phyloP scores from a whole-genome alignment of 1,140 invertebrate genomes.

The Tachypleus tridentatus region DNA sequence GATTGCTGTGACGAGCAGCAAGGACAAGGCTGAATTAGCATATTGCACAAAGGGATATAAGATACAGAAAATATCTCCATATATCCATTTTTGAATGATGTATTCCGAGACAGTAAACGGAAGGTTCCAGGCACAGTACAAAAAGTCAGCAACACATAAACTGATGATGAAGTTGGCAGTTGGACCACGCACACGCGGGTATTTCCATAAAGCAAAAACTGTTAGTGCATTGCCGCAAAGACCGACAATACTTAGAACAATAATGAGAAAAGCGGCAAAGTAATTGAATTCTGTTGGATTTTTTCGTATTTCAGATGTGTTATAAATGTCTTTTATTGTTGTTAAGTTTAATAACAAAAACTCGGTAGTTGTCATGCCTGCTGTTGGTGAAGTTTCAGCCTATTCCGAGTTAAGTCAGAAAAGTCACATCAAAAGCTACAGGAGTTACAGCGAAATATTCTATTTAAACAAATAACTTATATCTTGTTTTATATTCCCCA shows the following conservation, averaged over 20 bases:
- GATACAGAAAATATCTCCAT: conserved; percentile 59
- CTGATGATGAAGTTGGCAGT: conserved; percentile 78
- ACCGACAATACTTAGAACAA: conserved; percentile 13
- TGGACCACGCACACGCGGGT: conserved; percentile 39
- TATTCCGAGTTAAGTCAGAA: too few species aligned
- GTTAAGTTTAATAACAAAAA: too few species aligned
- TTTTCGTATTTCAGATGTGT: too few species aligned
- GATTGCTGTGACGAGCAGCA: conserved; percentile 77
- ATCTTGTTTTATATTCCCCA: too few species aligned
- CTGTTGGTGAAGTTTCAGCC: too few species aligned
- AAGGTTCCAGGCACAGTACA: conserved; percentile 70
- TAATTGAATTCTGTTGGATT: neutral
- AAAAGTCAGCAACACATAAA: conserved; percentile 65
- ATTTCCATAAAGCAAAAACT: conserved; percentile 9
- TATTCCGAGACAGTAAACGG: conserved; percentile 35
- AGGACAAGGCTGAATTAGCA: conserved; percentile 70
- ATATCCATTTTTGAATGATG: conserved; percentile 47
- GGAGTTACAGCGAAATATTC: too few species aligned
- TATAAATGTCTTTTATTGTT: too few species aligned
- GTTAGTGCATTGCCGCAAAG: conserved; percentile 16
- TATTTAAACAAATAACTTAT: too few species aligned
- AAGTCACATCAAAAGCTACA: too few species aligned
- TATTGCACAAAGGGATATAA: conserved; percentile 80
- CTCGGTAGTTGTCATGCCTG: too few species aligned
- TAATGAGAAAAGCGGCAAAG: conserved; percentile 3